Evolutionary conservation across 2,113 vertebrate genomes (phyloP).

Genomic region (Chaetorhynchus papuensis): DNA sequence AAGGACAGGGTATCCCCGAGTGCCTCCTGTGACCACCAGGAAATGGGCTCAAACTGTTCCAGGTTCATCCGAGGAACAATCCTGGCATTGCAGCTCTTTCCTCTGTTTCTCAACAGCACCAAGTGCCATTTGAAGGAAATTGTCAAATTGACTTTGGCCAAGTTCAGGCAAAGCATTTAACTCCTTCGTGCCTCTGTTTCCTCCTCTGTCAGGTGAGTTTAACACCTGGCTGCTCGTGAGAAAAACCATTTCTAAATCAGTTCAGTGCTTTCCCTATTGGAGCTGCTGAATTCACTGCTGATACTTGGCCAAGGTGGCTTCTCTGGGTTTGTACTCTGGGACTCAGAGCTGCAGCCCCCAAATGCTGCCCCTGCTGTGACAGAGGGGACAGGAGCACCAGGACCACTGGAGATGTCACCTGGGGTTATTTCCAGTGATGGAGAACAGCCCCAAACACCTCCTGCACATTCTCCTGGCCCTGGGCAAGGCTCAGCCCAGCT

Average conservation of each 20-base stretch:
- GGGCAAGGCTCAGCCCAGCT: background rate
- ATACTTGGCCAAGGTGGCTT: background rate
- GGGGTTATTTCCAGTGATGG: rapidly evolving
- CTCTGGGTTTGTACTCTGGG: background rate
- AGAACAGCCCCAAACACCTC: background rate
- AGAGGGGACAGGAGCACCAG: background rate
- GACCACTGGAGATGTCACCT: rapidly evolving
- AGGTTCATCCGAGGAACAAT: background rate
- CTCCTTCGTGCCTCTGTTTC: background rate
- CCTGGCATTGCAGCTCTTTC: background rate
- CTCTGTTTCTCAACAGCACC: background rate
- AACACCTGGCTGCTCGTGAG: background rate
- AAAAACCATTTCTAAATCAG: background rate
- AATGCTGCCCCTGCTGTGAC: background rate
- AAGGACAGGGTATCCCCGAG: background rate
- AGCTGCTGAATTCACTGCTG: background rate
- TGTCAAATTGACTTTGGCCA: background rate
- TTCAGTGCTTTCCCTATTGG: background rate
- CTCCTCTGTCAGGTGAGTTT: background rate
- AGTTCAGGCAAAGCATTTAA: background rate
- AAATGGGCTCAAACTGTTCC: background rate
- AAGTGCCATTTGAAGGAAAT: background rate
- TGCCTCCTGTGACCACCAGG: background rate
- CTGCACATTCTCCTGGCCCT: rapidly evolving
- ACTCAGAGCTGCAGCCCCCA: too few species aligned